Evolutionary conservation across 2,888 invertebrate genomes (phyloP), one percentile per base, ranked within the genome.

Genomic region (Dasypolia templi): DNA sequence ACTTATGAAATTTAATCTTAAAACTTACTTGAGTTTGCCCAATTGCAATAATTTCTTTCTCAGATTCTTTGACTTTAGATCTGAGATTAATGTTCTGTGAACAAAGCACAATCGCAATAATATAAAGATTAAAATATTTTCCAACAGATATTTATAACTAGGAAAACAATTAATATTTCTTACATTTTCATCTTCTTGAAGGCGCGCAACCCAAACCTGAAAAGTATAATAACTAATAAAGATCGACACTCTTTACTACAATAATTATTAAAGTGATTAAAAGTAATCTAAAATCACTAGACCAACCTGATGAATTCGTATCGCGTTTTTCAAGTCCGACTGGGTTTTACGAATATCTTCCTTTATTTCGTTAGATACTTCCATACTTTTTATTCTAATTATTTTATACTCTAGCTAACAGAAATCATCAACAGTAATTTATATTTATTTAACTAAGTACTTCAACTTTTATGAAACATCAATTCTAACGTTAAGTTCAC

Each of bases 281-380:
- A 82, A 83, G 32, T 79, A 79, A 71, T 75, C 62, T 59, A 68
- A 35, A 78, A 58, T 74, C 62, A 74, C 53, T 63, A 44, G 76
- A 91, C 93, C 93, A 92, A 97, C 97, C 96, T 97, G 97, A 94
- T 97, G 97, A 92, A 97, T 94, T 89, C 96, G 95, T 89, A 97
- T 97, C 80, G 97, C 97, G 91, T 96, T 97, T 95, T 96, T 97
- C 88, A 97, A 94, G 89, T 97, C 97, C 75, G 95, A 95, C 91
- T 97, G 97, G 82, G 97, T 96, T 92, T 95, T 95, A 76, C 96
- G 94, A 91, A 97, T 97, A 89, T 97, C 97, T 93, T 97, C 97
- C 89, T 97, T 97, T 89, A 97, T 96, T 92, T 96, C 95, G 90
- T 96, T 97, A 77, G 97, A 97, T 85, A 97, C 97, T 96, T 97